Conservation (phyloP, 2,797 vertebrate species). For the Smutsia temminckii region DNA sequence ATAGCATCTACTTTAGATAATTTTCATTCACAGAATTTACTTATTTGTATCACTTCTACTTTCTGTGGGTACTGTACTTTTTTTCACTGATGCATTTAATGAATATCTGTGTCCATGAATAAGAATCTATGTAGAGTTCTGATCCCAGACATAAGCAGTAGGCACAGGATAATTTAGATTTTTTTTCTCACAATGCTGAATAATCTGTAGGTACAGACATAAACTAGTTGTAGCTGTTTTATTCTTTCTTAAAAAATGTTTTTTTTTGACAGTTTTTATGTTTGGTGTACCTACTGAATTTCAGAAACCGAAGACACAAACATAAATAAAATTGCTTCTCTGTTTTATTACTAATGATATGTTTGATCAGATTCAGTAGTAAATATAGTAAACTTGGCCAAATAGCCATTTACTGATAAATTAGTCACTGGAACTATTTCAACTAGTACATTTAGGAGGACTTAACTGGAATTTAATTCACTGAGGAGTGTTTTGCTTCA, state of each 20-base stretch:
- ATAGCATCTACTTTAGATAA: neutral
- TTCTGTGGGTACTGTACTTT: fast-evolving
- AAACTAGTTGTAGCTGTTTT: neutral
- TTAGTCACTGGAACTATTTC: neutral
- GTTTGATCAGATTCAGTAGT: neutral
- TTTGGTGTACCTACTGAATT: neutral
- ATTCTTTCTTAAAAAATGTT: neutral
- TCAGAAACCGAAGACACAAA: neutral
- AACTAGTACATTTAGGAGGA: neutral
- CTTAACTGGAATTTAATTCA: neutral
- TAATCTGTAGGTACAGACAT: neutral
- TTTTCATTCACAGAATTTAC: too few relatives aligned
- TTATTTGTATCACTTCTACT: neutral
- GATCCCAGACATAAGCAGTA: neutral
- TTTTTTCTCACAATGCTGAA: neutral
- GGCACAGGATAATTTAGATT: neutral
- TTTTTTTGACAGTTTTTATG: too few relatives aligned
- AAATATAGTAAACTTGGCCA: neutral
- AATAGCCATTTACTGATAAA: neutral
- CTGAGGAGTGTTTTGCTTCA: neutral
- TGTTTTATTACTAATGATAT: neutral
- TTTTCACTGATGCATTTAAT: neutral
- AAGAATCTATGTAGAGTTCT: neutral
- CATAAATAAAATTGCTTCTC: neutral
- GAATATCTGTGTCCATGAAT: neutral